Conservation (phyloP, 2,797 vertebrate genomes). For the Bradypus variegatus region DNA sequence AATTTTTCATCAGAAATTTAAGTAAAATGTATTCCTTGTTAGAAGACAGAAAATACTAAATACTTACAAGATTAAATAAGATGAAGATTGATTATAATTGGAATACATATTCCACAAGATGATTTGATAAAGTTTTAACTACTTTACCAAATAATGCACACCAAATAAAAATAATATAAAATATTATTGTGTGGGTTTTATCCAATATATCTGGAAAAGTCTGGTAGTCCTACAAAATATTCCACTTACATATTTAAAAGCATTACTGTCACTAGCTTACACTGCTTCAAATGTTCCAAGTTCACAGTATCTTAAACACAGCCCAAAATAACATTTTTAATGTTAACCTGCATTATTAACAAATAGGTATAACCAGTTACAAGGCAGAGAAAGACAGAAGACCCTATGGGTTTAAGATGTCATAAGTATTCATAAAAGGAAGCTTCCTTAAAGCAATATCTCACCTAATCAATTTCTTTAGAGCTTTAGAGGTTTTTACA, state of each 20-base stretch:
- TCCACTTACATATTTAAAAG: neutral
- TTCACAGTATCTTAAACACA: neutral
- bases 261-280: neutral
- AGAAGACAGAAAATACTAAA: neutral
- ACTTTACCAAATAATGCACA: neutral
- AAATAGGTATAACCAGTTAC: neutral
- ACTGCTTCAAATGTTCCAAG: neutral
- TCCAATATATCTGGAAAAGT: neutral
- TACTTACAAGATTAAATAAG: neutral
- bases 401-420: neutral
- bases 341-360: neutral
- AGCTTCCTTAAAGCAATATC: neutral
- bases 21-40: constrained; percentile 14
- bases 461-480: neutral
- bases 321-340: neutral
- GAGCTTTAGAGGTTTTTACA: neutral
- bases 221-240: neutral
- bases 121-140: neutral
- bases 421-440: neutral
- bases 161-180: constrained; percentile 3
- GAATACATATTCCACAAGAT: neutral
- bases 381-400: neutral
- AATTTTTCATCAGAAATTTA: constrained; percentile 3
- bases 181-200: neutral
- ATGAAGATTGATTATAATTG: neutral